Percentiles rank a stretch among this genome's conserved stretches.
These are phyloP conservation scores for Alaudala cheleensis DNA, from an alignment of 2,113 vertebrate species.

Conservation along the genomic window DNA sequence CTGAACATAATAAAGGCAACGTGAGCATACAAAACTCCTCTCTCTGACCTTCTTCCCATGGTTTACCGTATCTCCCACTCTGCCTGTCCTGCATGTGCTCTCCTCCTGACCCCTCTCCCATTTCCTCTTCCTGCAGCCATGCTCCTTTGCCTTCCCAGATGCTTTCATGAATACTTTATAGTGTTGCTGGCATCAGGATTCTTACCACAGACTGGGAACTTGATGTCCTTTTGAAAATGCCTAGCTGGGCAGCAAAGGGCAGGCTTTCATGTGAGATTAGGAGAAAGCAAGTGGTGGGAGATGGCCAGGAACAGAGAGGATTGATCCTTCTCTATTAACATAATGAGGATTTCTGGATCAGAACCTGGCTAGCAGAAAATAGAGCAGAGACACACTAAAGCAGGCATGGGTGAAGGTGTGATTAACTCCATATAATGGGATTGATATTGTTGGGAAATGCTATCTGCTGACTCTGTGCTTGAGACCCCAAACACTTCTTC, in stretches of 20 bases:
- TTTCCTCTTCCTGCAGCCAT: background rate
- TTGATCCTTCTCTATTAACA: background rate
- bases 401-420: background rate
- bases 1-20: background rate
- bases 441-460: background rate
- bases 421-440: background rate
- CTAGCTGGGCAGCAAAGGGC: background rate
- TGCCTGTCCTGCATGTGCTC: background rate
- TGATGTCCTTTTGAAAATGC: background rate
- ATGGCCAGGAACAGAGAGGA: background rate
- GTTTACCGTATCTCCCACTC: background rate
- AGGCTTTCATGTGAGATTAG: background rate
- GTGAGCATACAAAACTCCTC: background rate
- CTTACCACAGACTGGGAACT: background rate
- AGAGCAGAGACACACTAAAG: fast-evolving
- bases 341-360: background rate
- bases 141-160: background rate
- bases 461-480: background rate
- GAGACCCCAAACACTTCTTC: background rate
- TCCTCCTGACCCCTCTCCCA: background rate
- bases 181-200: background rate
- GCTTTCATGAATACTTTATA: background rate
- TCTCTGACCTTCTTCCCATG: background rate
- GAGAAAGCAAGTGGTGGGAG: background rate
- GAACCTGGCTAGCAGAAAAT: background rate